Percentiles rank a stretch among this genome's conserved stretches.
These are phyloP conservation scores for Morpho helenor DNA, from an alignment of 2,888 invertebrate genomes.

Conservation along the genomic window DNA sequence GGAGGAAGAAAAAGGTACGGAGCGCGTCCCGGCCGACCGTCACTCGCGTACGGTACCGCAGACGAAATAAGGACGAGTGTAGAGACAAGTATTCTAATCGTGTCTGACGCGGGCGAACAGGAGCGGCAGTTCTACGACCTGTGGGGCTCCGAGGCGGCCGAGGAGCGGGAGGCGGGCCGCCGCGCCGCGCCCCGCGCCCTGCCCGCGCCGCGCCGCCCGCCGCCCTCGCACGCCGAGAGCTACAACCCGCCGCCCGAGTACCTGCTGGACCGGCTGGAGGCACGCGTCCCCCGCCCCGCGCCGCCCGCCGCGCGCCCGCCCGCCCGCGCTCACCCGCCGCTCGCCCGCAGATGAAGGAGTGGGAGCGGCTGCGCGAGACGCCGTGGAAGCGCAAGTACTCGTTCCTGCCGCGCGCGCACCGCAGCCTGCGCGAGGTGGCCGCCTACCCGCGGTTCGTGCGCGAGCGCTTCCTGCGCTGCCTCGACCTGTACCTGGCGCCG, in stretches of 20 bases:
- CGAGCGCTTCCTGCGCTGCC: constrained; percentile 96
- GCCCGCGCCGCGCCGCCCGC: constrained; percentile 92
- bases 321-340: not conserved
- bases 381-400: constrained; percentile 95
- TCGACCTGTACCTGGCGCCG: constrained; percentile 98
- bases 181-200: constrained; percentile 92
- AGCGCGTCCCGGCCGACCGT: not conserved
- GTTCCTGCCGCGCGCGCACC: constrained; percentile 92
- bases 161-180: constrained; percentile 78
- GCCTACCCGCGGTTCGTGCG: constrained; percentile 91
- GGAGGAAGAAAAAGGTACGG: constrained; percentile 68
- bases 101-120: constrained; percentile 29
- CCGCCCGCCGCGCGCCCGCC: not conserved
- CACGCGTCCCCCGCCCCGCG: not conserved
- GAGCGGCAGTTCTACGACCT: constrained; percentile 91
- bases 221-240: constrained; percentile 96
- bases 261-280: constrained; percentile 91
- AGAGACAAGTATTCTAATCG: too few relatives aligned
- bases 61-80: too few relatives aligned
- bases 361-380: constrained; percentile 88
- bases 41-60: too few relatives aligned
- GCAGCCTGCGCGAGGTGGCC: constrained; percentile 90
- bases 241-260: constrained; percentile 99
- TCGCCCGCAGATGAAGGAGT: constrained; percentile 81
- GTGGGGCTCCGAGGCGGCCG: constrained; percentile 89